Evolutionary conservation across 2,113 vertebrate species (phyloP).

Genomic region (Lepus europaeus): DNA sequence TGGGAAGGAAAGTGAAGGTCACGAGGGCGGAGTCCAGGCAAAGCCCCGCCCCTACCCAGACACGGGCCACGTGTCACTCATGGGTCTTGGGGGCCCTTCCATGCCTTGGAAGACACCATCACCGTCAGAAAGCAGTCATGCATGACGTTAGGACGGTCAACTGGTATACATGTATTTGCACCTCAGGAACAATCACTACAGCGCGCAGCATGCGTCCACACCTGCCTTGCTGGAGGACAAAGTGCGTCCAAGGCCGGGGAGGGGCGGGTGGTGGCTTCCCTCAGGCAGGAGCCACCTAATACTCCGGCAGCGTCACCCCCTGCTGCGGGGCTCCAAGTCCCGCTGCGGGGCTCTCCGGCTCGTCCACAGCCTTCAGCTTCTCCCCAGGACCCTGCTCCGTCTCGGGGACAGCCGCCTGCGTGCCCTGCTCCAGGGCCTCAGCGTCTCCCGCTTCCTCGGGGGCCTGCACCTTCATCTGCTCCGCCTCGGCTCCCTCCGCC

Average conservation of each 20-base stretch:
- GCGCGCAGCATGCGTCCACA: slow-evolving; percentile 84
- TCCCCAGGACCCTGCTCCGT: background rate
- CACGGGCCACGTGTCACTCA: slow-evolving; percentile 82
- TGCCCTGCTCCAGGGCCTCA: background rate
- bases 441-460: background rate
- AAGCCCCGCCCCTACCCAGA: slow-evolving; percentile 75
- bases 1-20: slow-evolving; percentile 79
- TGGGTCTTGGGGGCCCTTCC: slow-evolving; percentile 86
- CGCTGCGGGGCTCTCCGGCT: slow-evolving; percentile 69
- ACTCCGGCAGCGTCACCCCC: slow-evolving; percentile 75
- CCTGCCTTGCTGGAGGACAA: slow-evolving; percentile 84
- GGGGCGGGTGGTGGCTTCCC: background rate
- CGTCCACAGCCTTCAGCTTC: slow-evolving; percentile 40
- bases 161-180: slow-evolving; percentile 78
- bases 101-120: slow-evolving; percentile 88
- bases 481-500: background rate
- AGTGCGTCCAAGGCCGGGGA: slow-evolving; percentile 78
- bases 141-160: slow-evolving; percentile 89
- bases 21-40: background rate
- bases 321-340: slow-evolving; percentile 69
- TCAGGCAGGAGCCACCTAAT: slow-evolving; percentile 78
- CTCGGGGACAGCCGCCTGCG: background rate
- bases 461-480: background rate
- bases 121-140: slow-evolving; percentile 92
- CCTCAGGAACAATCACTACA: slow-evolving; percentile 84